Base-by-base conservation (phyloP, 1,140 invertebrate species). In the Halictus rubicundus region DNA sequence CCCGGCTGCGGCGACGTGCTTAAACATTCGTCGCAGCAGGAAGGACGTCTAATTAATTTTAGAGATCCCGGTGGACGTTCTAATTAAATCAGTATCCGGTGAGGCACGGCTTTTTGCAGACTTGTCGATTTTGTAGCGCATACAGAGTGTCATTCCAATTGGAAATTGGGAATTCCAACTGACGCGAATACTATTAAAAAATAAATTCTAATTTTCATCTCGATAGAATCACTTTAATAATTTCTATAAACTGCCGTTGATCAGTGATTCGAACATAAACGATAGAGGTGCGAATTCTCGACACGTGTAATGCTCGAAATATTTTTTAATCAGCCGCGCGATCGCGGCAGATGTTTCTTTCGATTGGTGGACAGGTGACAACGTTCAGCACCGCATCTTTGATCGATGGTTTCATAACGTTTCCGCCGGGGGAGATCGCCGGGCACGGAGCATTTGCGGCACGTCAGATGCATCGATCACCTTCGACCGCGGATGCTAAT, bases 401-500 rank as follows among this genome's bases (percentile, higher is more conserved):
- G 49, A 52, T 52, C 49, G 49, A 52, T 52, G 49, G 49, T 57
- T 57, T n/a, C 19, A 57, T 57, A 57, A 57, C 54, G 21, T 57
- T 54, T 19, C 1, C 19, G 54, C 19, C 21, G 5, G 16, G 32
- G 32, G 16, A 5, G 32, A 32, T 52, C 49, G 49, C 16, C 16
- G 49, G 54, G 8, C 21, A 6, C 54, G 54, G 8, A n/a, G 21
- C 21, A 9, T 57, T 57, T n/a, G 54, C 54, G n/a, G 54, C 54
- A n/a, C 54, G 54, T n/a, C 54, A 57, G 54, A 57, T n/a, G 54
- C n/a, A 57, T 57, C 54, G 54, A 57, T 57, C 54, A 57, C 54
- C n/a, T 57, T 57, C 54, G n/a, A 57, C 54, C 54, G n/a, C 54
- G 54, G 54, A 57, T 57, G 54, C 54, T 57, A 57, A 57, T 57